Evolutionary conservation across 1,140 invertebrate species (phyloP), one percentile per base, ranked within the genome.

Genomic region (Solenopsis fugax): DNA sequence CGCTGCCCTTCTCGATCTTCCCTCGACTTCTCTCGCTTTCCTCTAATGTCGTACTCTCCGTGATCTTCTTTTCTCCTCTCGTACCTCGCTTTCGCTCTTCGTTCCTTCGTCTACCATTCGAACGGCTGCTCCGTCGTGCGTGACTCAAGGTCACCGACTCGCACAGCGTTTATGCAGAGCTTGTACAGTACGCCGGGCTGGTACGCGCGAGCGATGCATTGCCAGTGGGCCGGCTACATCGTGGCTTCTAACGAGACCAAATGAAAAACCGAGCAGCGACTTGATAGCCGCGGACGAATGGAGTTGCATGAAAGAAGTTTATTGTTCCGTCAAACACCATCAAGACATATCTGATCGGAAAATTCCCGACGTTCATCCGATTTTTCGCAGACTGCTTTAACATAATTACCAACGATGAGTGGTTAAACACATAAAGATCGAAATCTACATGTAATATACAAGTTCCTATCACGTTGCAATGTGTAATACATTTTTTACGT

Each of bases 141-240:
- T 94, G 93, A 93, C 92, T 94, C 93, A 94, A 94, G 94, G 93
- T 93, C 93, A 93, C 89, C 91, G 91, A 92, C 88, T 93, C 89
- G 89, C 89, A 82, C 89, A 76, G 54, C 88, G 88, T 64, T 88
- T 89, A 82, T 72, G 65, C 64, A 86, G 60, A 87, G 89, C 67
- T 88, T 89, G 69, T 64, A 50, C 62, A 37, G 84, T 58, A 60
- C 24, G 54, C n/a, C n/a, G n/a, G n/a, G n/a, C n/a, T n/a, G n/a
- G n/a, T n/a, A n/a, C 62, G 45, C 12, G 13, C 71, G 41, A 67
- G 52, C 69, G 69, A 62, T 85, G n/a, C 50, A 45, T 77, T 81
- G 67, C 73, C 62, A 85, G 78, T 76, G 77, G 56, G 67, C 82
- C 77, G 77, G 56, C 41, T 48, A 10, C 80, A 77, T 60, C 41